Conservation (phyloP, 2,113 vertebrate species). For the Potamarius usumacintae region DNA sequence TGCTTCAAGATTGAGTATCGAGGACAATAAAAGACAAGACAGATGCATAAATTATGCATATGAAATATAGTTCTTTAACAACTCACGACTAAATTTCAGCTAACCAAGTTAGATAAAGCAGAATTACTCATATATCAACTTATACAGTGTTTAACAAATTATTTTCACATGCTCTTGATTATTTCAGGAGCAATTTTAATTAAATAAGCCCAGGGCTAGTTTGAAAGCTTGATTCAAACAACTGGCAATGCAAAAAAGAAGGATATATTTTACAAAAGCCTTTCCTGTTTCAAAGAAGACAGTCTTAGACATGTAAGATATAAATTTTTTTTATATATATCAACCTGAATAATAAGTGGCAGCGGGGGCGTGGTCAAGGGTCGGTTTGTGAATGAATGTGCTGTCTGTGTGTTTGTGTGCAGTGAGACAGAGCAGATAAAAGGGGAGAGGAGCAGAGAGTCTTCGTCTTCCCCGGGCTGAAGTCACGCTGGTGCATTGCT, state of each 20-base stretch:
- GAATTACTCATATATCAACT: neutral
- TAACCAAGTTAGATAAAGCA: neutral
- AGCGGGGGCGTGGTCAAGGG: no score
- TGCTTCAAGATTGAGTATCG: neutral
- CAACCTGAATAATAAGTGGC: no score
- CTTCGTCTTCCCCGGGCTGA: no score
- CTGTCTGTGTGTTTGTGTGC: no score
- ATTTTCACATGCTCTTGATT: neutral
- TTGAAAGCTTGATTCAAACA: neutral
- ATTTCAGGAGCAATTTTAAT: neutral
- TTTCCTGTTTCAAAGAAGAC: neutral
- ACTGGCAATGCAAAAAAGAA: neutral
- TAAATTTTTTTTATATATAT: no score
- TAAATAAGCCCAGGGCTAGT: neutral
- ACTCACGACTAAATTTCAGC: neutral
- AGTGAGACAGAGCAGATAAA: no score
- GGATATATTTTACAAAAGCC: neutral
- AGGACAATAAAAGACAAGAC: neutral
- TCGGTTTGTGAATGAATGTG: no score
- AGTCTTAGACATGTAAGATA: neutral
- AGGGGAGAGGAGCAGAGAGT: no score
- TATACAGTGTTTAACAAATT: neutral
- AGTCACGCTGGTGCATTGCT: no score
- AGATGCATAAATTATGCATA: neutral
- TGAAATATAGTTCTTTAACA: neutral